Evolutionary conservation across 2,113 vertebrate genomes (phyloP).

Genomic region (Myotis yumanensis): DNA sequence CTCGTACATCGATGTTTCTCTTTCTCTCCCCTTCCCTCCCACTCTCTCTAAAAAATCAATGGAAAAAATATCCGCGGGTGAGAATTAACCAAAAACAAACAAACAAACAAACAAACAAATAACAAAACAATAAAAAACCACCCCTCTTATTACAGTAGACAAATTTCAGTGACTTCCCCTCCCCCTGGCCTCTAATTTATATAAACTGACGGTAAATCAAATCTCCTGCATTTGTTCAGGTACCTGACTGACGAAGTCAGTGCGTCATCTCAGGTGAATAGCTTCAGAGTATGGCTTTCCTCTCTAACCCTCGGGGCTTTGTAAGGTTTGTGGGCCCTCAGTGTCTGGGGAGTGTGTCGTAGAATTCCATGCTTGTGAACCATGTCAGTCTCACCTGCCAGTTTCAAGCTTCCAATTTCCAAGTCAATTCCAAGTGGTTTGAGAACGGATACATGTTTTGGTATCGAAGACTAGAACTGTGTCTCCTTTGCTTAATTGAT

Average conservation of each 20-base stretch:
- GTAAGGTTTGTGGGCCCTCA: background rate
- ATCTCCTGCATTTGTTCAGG: background rate
- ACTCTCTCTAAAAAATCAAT: too few species aligned
- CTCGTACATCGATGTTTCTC: too few species aligned
- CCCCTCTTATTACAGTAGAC: background rate
- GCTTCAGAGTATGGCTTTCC: slow-evolving; percentile 3
- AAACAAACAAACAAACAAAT: too few species aligned
- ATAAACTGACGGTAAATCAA: slow-evolving; percentile 8
- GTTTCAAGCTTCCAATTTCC: slow-evolving; percentile 8
- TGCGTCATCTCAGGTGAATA: background rate
- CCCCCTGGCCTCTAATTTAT: background rate
- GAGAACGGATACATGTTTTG: background rate
- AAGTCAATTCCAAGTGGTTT: slow-evolving; percentile 5
- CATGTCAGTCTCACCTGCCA: background rate
- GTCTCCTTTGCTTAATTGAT: background rate
- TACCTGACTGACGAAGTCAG: slow-evolving; percentile 5
- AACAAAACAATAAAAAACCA: too few species aligned
- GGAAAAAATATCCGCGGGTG: too few species aligned
- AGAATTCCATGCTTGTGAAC: slow-evolving; percentile 18
- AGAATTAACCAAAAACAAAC: too few species aligned
- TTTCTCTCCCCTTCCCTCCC: too few species aligned
- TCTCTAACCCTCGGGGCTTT: background rate
- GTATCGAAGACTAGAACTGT: background rate
- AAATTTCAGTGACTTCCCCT: background rate
- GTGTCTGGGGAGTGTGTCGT: background rate